These are phyloP conservation scores for Caenorhabditis becei DNA, from an alignment of 2,888 invertebrate genomes.

Conservation along the genomic window DNA sequence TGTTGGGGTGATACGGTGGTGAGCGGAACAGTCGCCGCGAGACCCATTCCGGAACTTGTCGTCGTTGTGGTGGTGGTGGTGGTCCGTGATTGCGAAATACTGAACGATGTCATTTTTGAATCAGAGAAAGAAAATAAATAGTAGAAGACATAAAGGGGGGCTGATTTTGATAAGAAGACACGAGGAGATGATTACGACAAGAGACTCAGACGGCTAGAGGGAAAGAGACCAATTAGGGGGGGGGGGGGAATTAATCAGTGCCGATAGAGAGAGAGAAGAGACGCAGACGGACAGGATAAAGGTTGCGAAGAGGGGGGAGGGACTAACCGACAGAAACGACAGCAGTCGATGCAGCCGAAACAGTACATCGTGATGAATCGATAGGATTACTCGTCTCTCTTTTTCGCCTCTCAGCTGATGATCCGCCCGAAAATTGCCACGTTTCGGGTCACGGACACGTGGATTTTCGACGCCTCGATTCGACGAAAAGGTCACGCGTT, in stretches of 20 bases:
- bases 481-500: too few relatives aligned
- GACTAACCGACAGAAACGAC: background rate
- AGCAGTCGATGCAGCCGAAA: background rate
- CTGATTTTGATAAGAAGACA: too few relatives aligned
- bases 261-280: background rate
- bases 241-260: background rate
- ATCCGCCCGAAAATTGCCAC: too few relatives aligned
- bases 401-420: too few relatives aligned
- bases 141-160: too few relatives aligned
- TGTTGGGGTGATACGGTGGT: slow-evolving; percentile 14
- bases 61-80: slow-evolving; percentile 8
- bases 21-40: slow-evolving; percentile 1
- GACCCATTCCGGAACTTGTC: slow-evolving; percentile 18
- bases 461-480: background rate
- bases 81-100: slow-evolving; percentile 52
- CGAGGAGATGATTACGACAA: too few relatives aligned
- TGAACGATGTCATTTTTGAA: slow-evolving; percentile 27
- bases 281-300: background rate
- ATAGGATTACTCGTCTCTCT: too few relatives aligned
- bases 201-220: too few relatives aligned
- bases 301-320: background rate
- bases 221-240: background rate
- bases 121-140: too few relatives aligned
- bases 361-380: background rate
- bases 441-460: too few relatives aligned